Base-by-base conservation (phyloP, 2,797 vertebrate species). In the Brotogeris chrysoptera region DNA sequence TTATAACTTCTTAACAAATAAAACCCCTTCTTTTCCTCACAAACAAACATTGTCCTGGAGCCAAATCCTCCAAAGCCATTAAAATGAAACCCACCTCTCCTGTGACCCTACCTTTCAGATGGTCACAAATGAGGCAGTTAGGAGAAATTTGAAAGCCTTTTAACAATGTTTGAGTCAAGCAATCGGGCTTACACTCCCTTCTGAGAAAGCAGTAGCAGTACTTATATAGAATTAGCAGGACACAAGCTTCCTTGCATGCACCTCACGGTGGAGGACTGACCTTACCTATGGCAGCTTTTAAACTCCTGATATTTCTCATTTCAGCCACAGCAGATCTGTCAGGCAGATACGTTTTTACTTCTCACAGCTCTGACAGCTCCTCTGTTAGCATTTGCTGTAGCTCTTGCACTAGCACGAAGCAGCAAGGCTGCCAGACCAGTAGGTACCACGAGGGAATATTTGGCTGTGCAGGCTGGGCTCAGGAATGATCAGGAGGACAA, bases 201-300 rank as follows among this genome's bases (percentile, higher is more conserved):
- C 49, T 52, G n/a, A n/a, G 39, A 50, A 66, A 57, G 44, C 20
- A 73, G 77, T 53, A 74, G 27, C 9, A 8, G 21, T 30, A 13
- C 13, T 20, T 10, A 8, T 4, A 23, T 0, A 1, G 47, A 41
- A 28, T 25, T 64, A 82, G 53, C 60, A 82, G 79, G 55, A 28
- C 20, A 32, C 16, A 44, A 64, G 17, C 41, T 71, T 87, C n/a
- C 32, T 52, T 52, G 44, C 46, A 36, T 4, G 25, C 10, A 65
- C 7, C 13, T 36, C 19, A 9, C 1, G 24, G 44, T 7, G 3
- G 32, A 61, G 19, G 6, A 65, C 9, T 1, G 5, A 9, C 11
- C 34, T 77, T 39, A 53, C 18, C 30, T 53, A 15, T 7, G 18
- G 39, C 55, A 93, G 69, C 50, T 83, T 66, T 78, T 50, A 74